Evolutionary conservation across 2,113 vertebrate genomes (phyloP), one percentile per base, ranked within the genome.

Genomic region (Psettodes erumei): DNA sequence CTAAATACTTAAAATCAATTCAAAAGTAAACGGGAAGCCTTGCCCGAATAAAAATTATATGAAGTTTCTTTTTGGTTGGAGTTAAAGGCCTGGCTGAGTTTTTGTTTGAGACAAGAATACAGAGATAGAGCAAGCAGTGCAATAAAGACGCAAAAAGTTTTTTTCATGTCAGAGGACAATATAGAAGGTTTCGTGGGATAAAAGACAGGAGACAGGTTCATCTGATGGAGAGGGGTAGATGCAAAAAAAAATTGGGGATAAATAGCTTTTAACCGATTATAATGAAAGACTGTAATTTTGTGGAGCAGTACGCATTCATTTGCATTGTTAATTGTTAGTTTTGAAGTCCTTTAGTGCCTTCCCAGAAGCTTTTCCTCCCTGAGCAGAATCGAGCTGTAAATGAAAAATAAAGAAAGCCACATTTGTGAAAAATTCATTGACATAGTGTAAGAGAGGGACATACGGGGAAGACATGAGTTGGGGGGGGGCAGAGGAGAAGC

Each of bases 401-500:
- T 48, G 1, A 55, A 64, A 66, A 54, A 60, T 18, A 30, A 21
- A 10, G 21, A 59, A 30, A 51, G 25, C 54, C 8, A 21, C 21
- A 51, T 40, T 47, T 28, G 21, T 47, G 10, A 16, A 54, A 71
- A 50, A 15, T 53, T 43, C 37, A 15, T 3, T 53, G 62, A 62
- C 21, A n/a, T 4, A 32, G 37, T 40, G 7, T 51, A 11, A 69
- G 21, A 69, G 13, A 35, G 15, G 37, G 58, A 67, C 33, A 23
- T 8, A 30, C 1, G n/a, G 23, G 25, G 27, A 48, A 53, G 58
- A 63, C 27, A 27, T 50, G 64, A 43, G 53, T 42, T 45, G 75
- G 60, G 68, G 51, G 30, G 45, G 28, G 56, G 69, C 5, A 69
- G 70, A 68, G 50, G 83, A 78, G 73, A 12, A 53, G 71, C 11